Evolutionary conservation across 2,113 vertebrate genomes (phyloP), one percentile per base, ranked within the genome.

Genomic region (Mixornis gularis): DNA sequence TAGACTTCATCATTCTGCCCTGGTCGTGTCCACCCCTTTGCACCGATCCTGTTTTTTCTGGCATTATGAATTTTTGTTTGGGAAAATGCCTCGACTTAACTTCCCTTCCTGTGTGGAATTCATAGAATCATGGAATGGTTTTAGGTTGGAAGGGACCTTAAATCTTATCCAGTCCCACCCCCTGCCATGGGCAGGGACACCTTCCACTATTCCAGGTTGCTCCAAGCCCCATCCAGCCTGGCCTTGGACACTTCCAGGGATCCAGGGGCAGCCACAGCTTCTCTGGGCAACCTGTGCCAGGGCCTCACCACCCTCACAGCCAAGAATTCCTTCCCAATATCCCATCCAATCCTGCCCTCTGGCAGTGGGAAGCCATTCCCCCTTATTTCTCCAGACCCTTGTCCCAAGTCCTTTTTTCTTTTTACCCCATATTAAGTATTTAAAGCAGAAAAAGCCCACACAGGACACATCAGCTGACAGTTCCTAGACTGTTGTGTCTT

Each of bases 191-290:
- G 3, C 29, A 34, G 34, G 48, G 52, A 29, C 44, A n/a, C 13
- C 16, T 80, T 0, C 52, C n/a, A 17, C 16, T 5, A 0, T 3
- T 27, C n/a, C 38, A n/a, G n/a, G 44, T 0, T 66, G 27, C 3
- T 80, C 66, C 85, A 58, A 51, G 4, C 26, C 7, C 43, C 0
- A 0, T 44, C 59, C 44, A 65, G 0, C n/a, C 69, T 60, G 44
- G 9, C 38, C 24, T 60, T 59, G 52, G 44, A 20, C 44, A 59
- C 19, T 52, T 1, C 44, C 53, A 74, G 60, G 60, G 46, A 40
- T 73, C 38, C 62, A 68, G 59, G 60, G 7, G 4, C 44, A 81
- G 24, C 52, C 53, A 21, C 60, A 81, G 46, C 60, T 73, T 3
- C 38, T 34, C 46, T 73, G 51, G n/a, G 41, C 0, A 56, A 0